Evolutionary conservation across 2,113 vertebrate genomes (phyloP), one percentile per base, ranked within the genome.

Genomic region (Octodon degus): DNA sequence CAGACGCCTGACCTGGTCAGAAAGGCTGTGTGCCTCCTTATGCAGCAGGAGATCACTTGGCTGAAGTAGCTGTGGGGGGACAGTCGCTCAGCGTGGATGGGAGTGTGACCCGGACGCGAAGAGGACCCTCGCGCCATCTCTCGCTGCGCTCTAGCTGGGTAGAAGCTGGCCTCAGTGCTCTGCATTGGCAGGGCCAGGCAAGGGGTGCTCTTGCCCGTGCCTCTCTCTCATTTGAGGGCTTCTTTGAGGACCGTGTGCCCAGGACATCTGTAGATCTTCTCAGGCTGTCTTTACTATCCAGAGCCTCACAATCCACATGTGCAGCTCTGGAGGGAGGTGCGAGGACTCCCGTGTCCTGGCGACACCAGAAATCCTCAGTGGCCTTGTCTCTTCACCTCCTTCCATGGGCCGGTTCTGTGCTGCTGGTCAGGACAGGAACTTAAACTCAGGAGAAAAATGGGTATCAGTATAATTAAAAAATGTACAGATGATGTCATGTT

Each of bases 281-380:
- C 79, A 70, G 34, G 67, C 74, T 96, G 50, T 96, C 81, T 95
- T 92, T 95, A 58, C 74, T 92, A 65, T n/a, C 60, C n/a, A 85
- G 77, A 67, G 70, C 72, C 77, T 97, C 79, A 34, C 84, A n/a
- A 86, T 72, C 93, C 96, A 97, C 94, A 88, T 97, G 97, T 89
- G 60, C 68, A 89, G 74, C 88, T 94, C 94, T 96, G 83, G 82
- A 84, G 92, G 79, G 65, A 90, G n/a, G 4, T 72, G 53, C 47
- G 3, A 55, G 68, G 94, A 19, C 94, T 97, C 90, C 89, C 95
- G 27, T 76, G 68, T 96, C 43, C 83, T 96, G 81, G 89, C 25
- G 90, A 79, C 62, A 80, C 0, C 89, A 63, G 62, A 40, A 80
- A 89, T 86, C 86, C 62, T 91, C 63, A 63, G 68, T 70, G 67